Base-by-base conservation (phyloP, 1,140 invertebrate genomes). In the Hyphantria cunea region DNA sequence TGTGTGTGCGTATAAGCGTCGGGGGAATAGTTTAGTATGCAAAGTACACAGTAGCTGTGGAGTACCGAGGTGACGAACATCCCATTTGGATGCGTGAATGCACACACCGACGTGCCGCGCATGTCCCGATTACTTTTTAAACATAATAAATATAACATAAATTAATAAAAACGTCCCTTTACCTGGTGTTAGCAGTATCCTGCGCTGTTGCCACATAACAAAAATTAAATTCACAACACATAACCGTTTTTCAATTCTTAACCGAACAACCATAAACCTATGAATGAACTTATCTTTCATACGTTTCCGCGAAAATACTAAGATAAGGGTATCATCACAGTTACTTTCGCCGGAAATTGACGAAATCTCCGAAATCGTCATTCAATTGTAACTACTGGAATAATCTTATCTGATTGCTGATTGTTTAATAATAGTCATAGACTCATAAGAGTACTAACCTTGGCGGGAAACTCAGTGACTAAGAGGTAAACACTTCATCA, bases 61-160 rank as follows among this genome's bases (percentile, higher is more conserved):
- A 64, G 66, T 64, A 56, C 63, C 76, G 80, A 89, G 82, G 84
- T 87, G 84, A 82, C 83, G 80, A 89, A 70, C 64, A 80, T 56
- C 55, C 66, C 58, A 89, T 89, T 89, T 75, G 54, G 75, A 84
- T 89, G 83, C 86, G 73, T 56, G 49, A 44, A 50, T 69, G 74
- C 73, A 72, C 15, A 45, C 13, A n/a, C 0, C 17, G 31, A 80
- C 80, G 78, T 77, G 72, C 37, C 25, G 41, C 58, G 83, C 74
- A 79, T 85, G 58, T 45, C n/a, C 61, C 39, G 8, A 14, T 42
- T 12, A 10, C 51, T 50, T 51, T 51, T 63, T 58, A 51, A 69
- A 63, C 49, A 63, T 70, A 63, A 79, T 74, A 70, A 81, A 73
- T 68, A 76, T 80, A 82, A 62, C 56, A 71, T 64, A 81, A 80